Percentiles rank a stretch among this genome's conserved stretches.
These are phyloP conservation scores for Enteromius viviparus DNA, from an alignment of 2,797 vertebrate species.

Conservation along the genomic window DNA sequence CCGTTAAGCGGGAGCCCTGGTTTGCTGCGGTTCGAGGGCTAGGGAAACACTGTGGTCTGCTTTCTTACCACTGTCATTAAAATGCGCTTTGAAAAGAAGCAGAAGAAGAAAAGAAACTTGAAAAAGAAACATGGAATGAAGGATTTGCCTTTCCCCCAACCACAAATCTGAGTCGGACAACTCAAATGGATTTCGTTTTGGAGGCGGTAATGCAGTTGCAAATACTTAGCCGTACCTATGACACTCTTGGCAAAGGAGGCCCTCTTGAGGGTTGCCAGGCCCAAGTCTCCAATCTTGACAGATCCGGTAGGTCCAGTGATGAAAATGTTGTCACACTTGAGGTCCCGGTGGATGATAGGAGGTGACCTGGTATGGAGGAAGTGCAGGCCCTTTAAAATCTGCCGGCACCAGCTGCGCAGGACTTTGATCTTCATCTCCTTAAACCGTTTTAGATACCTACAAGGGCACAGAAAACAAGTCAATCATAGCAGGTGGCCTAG, in stretches of 20 bases:
- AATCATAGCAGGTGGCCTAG: not conserved
- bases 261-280: constrained; percentile 94
- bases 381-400: constrained; percentile 97
- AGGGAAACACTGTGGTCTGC: constrained; percentile 86
- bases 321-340: constrained; percentile 99
- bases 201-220: constrained; percentile 58
- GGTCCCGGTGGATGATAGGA: constrained; percentile 96
- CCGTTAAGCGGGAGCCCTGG: constrained; percentile 58
- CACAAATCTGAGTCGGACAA: constrained; percentile 36
- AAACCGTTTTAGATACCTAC: constrained; percentile 96
- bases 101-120: constrained; percentile 70
- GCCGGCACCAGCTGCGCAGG: constrained; percentile 95
- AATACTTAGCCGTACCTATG: constrained; percentile 87
- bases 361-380: constrained; percentile 96
- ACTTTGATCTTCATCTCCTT: constrained; percentile 99
- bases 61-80: constrained; percentile 83
- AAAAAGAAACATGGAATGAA: constrained; percentile 70
- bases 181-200: constrained; percentile 37
- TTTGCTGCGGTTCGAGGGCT: constrained; percentile 86
- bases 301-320: constrained; percentile 99
- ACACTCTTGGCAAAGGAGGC: constrained; percentile 99
- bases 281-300: constrained; percentile 97
- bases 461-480: not conserved
- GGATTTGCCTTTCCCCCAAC: constrained; percentile 43
- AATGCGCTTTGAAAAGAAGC: constrained; percentile 75